These are phyloP conservation scores for Panagrolaimus sp. DNA, from an alignment of 1,140 invertebrate genomes.

Conservation along the genomic window DNA sequence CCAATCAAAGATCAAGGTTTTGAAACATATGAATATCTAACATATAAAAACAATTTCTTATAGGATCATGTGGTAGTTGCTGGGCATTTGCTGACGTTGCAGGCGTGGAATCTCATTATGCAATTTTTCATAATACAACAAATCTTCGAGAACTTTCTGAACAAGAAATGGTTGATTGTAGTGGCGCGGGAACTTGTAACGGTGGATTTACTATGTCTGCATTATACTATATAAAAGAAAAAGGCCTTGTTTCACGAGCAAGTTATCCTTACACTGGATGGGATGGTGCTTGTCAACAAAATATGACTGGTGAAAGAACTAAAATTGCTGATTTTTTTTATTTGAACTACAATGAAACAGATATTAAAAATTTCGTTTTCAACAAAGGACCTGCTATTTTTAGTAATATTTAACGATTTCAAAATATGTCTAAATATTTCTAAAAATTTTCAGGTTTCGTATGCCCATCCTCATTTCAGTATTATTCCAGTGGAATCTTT, in stretches of 20 bases:
- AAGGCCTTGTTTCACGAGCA: too few species aligned
- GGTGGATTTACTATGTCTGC: not conserved
- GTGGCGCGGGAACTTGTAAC: not conserved
- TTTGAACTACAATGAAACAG: not conserved
- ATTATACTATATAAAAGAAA: not conserved
- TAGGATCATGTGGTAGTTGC: not conserved
- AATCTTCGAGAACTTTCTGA: not conserved
- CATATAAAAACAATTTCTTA: too few species aligned
- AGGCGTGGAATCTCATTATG: not conserved
- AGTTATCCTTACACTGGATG: too few species aligned
- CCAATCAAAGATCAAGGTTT: too few species aligned
- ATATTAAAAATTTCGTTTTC: not conserved
- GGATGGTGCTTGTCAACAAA: too few species aligned
- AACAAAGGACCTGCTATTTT: not conserved
- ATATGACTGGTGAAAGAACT: too few species aligned
- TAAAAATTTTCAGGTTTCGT: slow-evolving; percentile 29
- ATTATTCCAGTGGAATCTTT: slow-evolving; percentile 30
- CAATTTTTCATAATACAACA: not conserved
- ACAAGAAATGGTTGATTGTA: not conserved
- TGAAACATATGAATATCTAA: too few species aligned
- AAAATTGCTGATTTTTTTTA: not conserved
- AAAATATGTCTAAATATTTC: not conserved
- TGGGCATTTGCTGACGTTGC: not conserved
- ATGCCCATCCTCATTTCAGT: slow-evolving; percentile 29
- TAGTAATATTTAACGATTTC: not conserved